These are phyloP conservation scores for Drosophila paulistorum DNA, from an alignment of 1,140 invertebrate genomes.

Conservation along the genomic window DNA sequence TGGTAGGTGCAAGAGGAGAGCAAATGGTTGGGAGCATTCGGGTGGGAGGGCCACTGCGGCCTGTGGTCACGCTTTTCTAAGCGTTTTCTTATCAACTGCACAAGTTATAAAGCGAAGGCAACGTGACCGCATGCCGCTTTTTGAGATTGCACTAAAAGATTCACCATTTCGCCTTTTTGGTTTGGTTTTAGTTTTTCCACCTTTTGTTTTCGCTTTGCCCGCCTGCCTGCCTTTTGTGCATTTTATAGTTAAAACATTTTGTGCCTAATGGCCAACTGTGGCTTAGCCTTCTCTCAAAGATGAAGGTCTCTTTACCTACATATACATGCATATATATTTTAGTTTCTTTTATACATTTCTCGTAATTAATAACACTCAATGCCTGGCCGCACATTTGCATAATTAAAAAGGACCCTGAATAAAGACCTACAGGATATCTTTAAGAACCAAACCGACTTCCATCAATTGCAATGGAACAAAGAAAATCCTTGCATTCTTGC, in stretches of 20 bases:
- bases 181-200: background rate
- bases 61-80: constrained; percentile 79
- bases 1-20: constrained; percentile 14
- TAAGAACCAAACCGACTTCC: constrained; percentile 45
- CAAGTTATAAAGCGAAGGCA: constrained; percentile 28
- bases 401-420: constrained; percentile 60
- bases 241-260: constrained; percentile 27
- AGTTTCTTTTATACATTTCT: constrained; percentile 37
- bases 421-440: constrained; percentile 32
- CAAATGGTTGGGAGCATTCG: background rate
- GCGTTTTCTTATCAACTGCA: constrained; percentile 71
- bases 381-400: constrained; percentile 71
- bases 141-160: constrained; percentile 75
- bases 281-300: constrained; percentile 34
- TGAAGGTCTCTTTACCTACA: constrained; percentile 15
- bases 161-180: constrained; percentile 37
- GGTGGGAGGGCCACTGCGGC: constrained; percentile 1
- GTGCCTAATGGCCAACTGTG: constrained; percentile 63
- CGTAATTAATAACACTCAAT: constrained; percentile 72
- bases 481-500: constrained; percentile 54
- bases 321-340: background rate
- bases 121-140: constrained; percentile 71
- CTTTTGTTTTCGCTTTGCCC: background rate
- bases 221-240: constrained; percentile 1
- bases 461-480: constrained; percentile 39